Base-by-base conservation (phyloP, 1,140 invertebrate genomes). In the Fragariocoptes setiger region DNA sequence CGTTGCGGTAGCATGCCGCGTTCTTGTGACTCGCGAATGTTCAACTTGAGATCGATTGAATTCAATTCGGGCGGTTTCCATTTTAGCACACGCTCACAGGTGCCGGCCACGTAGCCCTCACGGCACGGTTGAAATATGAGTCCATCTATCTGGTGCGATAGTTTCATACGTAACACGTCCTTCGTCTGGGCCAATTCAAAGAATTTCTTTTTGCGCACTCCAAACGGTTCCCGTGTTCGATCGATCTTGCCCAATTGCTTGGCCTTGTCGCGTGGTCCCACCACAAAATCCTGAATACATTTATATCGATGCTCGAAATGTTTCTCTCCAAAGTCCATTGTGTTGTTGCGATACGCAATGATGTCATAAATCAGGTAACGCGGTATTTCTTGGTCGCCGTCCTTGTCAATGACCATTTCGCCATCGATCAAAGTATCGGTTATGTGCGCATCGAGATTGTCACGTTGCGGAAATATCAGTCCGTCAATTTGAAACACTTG, bases 331-430 rank as follows among this genome's bases (percentile, higher is more conserved):
- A 94, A 71, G 50, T 86, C 71, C 8, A 31, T n/a, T 8, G n/a
- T 31, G 40, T 69, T 58, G 2, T 69, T 68, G 49, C 83, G 71
- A 51, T 76, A 77, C 53, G 66, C 69, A 5, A 99, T 68, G 35
- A 95, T 73, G 54, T 99, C 92, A 52, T 99, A 99, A 4, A 83
- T 77, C 31, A 99, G 65, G 56, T 80, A 94, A 37, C 90, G 64
- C 0, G 83, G 79, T 47, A 74, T 71, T 21, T 68, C 53, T 41
- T 53, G 48, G 17, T 71, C 59, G 2, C 70, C 70, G 56, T 71
- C 74, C 22, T 19, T 21, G 54, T 85, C 80, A 45, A 92, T 74
- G 12, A 95, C 80, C 82, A 90, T 83, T 67, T 90, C 82, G 40
- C 86, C 86, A 65, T 99, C 92, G 14, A 97, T 52, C 13, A 97